Conservation (phyloP, 2,113 vertebrate genomes). For the Melanotaenia duboulayi region DNA sequence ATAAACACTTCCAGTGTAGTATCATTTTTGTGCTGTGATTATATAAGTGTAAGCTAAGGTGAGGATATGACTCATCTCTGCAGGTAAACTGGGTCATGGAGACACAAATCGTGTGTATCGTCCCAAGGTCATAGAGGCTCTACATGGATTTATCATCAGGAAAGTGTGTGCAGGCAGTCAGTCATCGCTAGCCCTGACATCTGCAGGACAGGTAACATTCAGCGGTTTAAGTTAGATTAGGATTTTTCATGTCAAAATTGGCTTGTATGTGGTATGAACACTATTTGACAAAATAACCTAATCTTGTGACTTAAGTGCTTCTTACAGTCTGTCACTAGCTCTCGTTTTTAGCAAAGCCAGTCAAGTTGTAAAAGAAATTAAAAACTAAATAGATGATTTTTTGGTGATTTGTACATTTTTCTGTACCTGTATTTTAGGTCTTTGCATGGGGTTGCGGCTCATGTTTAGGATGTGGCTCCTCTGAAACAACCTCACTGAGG, state of each 20-base stretch:
- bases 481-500: slow-evolving; percentile 93
- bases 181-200: slow-evolving; percentile 85
- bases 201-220: slow-evolving; percentile 84
- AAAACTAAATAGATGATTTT: no score
- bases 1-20: neutral
- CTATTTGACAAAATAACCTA: no score
- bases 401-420: neutral
- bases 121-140: slow-evolving; percentile 84
- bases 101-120: slow-evolving; percentile 86
- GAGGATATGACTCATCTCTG: slow-evolving; percentile 24
- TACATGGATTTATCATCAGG: slow-evolving; percentile 85
- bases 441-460: slow-evolving; percentile 98
- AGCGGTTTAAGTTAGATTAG: neutral
- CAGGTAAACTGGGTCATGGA: slow-evolving; percentile 88
- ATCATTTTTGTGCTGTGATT: neutral
- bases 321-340: no score
- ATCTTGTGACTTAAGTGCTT: no score
- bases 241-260: neutral
- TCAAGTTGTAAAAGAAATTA: no score
- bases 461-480: slow-evolving; percentile 96
- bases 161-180: slow-evolving; percentile 87
- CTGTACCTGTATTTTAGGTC: slow-evolving; percentile 79
- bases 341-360: neutral
- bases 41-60: neutral
- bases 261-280: neutral